Percentiles rank a stretch among this genome's conserved stretches.
These are phyloP conservation scores for Crematogaster levior DNA, from an alignment of 2,888 invertebrate species.

Conservation along the genomic window DNA sequence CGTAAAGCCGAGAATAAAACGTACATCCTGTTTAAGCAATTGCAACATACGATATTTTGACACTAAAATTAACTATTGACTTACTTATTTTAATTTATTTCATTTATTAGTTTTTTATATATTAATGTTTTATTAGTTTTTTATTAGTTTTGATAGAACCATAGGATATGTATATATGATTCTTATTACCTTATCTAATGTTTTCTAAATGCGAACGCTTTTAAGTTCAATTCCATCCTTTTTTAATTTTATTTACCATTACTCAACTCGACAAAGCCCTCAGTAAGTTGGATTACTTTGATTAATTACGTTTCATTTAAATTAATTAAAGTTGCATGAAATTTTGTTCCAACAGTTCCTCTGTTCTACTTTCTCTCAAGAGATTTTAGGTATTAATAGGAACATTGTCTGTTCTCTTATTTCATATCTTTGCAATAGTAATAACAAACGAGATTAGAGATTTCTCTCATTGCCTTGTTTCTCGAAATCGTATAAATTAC, in stretches of 20 bases:
- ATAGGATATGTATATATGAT: background rate
- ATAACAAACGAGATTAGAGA: background rate
- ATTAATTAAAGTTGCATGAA: background rate
- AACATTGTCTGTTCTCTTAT: background rate
- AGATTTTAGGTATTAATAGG: background rate
- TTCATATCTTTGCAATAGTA: background rate
- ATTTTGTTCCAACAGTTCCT: background rate
- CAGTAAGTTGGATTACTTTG: background rate
- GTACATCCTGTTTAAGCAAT: background rate
- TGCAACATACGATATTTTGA: background rate
- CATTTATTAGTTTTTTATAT: too few species aligned
- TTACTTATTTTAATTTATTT: background rate
- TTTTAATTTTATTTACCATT: background rate
- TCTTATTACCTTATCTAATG: background rate
- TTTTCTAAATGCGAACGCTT: background rate
- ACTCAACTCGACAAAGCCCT: background rate
- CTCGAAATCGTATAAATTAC: background rate
- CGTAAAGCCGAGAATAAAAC: background rate
- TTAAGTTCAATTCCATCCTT: background rate
- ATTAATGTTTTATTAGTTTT: background rate
- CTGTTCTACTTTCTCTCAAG: background rate
- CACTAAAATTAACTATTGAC: background rate
- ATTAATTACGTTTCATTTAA: slow-evolving; percentile 5
- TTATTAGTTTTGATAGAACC: background rate
- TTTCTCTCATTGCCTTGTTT: background rate